Evolutionary conservation across 2,113 vertebrate species (phyloP).

Genomic region (Ramphastos sulfuratus): DNA sequence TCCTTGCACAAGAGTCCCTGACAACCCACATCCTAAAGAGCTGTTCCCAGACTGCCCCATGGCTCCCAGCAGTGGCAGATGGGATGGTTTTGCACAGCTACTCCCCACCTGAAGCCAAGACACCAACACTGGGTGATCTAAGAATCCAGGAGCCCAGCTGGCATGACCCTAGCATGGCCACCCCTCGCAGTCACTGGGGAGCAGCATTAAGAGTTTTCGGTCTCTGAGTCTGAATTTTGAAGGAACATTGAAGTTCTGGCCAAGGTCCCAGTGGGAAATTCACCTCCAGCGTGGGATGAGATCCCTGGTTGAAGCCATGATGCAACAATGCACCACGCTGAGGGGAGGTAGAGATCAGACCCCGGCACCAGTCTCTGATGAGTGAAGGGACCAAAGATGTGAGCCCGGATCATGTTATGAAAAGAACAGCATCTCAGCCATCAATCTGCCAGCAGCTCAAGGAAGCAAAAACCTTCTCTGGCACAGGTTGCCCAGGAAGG

Average conservation of each 20-base stretch:
- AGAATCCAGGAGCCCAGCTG: not conserved
- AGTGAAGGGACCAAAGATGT: accelerated
- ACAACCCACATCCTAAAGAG: not conserved
- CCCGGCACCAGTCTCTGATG: not conserved
- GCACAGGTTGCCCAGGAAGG: no score
- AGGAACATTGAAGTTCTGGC: not conserved
- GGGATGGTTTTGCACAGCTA: not conserved
- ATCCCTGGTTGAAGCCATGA: not conserved
- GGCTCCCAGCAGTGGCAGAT: not conserved
- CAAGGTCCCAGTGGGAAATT: not conserved
- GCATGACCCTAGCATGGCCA: accelerated
- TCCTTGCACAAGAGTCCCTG: not conserved
- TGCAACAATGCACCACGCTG: not conserved
- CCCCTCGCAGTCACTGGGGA: not conserved
- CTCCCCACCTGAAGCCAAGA: not conserved
- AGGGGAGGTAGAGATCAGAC: not conserved
- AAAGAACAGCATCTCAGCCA: not conserved
- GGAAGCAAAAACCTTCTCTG: not conserved
- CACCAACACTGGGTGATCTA: not conserved
- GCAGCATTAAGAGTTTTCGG: not conserved
- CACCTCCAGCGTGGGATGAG: not conserved
- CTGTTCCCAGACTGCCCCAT: not conserved
- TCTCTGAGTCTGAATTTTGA: not conserved
- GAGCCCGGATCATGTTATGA: not conserved
- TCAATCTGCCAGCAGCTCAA: not conserved